A percentile compares a stretch with the other conserved stretches of the same genome.
phyloP scores from a whole-genome alignment of 2,888 invertebrate genomes.

The Eupsilia transversa region DNA sequence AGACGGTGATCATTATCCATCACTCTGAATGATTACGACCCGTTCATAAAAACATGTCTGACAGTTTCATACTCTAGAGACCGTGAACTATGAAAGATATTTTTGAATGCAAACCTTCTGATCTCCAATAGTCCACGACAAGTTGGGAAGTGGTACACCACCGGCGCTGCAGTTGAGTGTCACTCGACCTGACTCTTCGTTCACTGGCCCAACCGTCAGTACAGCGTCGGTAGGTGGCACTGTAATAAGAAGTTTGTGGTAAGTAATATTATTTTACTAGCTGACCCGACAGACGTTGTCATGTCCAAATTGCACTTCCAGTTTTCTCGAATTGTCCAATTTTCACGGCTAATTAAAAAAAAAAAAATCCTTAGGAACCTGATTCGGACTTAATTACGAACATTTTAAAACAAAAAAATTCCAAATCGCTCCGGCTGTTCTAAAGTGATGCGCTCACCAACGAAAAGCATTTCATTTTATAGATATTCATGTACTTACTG shows the following conservation, averaged over 20 bases:
- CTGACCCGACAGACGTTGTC: no score
- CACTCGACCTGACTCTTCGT: slow-evolving; percentile 69
- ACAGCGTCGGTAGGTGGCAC: slow-evolving; percentile 79
- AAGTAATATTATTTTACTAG: neutral
- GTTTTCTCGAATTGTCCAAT: no score
- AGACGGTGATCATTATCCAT: neutral
- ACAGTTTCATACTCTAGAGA: neutral
- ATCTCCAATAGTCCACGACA: slow-evolving; percentile 79
- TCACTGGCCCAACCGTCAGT: slow-evolving; percentile 61
- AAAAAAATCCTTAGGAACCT: no score
- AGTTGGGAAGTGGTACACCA: slow-evolving; percentile 79
- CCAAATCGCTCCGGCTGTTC: no score
- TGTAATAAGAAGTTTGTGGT: slow-evolving; percentile 57
- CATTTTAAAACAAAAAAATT: no score
- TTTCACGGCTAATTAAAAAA: no score
- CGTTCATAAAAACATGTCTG: neutral
- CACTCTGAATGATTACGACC: neutral
- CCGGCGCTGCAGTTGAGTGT: slow-evolving; percentile 81
- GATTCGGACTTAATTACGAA: no score
- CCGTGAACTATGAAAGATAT: neutral
- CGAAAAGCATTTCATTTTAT: no score
- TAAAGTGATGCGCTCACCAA: no score
- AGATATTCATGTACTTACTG: no score
- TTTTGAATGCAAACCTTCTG: slow-evolving; percentile 72
- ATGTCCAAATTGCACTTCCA: no score